A percentile compares a stretch with the other conserved stretches of the same genome.
Evolutionary conservation across 2,797 vertebrate genomes (phyloP).

Genomic region (Coendou prehensilis): DNA sequence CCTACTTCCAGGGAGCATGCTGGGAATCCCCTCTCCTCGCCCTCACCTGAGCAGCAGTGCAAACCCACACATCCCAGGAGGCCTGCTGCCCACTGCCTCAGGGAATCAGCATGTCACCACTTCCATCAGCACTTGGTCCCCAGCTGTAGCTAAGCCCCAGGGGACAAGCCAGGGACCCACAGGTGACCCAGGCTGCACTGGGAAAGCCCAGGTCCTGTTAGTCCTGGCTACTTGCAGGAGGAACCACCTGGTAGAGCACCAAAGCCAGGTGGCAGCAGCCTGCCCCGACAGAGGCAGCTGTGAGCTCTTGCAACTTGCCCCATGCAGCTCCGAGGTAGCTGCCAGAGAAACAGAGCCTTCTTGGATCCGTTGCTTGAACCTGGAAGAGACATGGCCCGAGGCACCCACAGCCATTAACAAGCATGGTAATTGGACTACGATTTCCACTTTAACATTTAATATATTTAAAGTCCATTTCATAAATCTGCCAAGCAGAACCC

Average conservation of each 20-base stretch:
- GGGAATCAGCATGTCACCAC: not conserved
- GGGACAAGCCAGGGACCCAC: not conserved
- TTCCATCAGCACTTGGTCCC: not conserved
- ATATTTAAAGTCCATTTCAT: slow-evolving; percentile 82
- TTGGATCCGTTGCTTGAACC: not conserved
- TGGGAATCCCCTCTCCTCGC: not conserved
- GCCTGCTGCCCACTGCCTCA: not conserved
- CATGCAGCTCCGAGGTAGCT: not conserved
- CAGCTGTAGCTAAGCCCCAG: not conserved
- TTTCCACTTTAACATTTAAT: slow-evolving; percentile 86
- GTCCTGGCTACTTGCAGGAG: not conserved
- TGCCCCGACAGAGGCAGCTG: not conserved
- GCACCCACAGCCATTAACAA: slow-evolving; percentile 76
- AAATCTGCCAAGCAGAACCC: slow-evolving; percentile 75
- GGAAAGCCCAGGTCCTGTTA: not conserved
- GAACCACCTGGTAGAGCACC: not conserved
- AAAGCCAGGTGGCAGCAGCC: not conserved
- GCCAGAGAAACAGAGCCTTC: not conserved
- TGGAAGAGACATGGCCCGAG: not conserved
- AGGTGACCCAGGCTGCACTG: not conserved
- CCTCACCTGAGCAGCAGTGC: rapidly evolving
- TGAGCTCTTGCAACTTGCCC: not conserved
- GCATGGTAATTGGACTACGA: slow-evolving; percentile 79
- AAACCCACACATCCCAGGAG: not conserved
- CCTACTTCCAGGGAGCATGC: rapidly evolving